These are phyloP conservation scores for Parazoanthus darwini DNA, from an alignment of 92 coral and sea anemone genomes.

Conservation along the genomic window DNA sequence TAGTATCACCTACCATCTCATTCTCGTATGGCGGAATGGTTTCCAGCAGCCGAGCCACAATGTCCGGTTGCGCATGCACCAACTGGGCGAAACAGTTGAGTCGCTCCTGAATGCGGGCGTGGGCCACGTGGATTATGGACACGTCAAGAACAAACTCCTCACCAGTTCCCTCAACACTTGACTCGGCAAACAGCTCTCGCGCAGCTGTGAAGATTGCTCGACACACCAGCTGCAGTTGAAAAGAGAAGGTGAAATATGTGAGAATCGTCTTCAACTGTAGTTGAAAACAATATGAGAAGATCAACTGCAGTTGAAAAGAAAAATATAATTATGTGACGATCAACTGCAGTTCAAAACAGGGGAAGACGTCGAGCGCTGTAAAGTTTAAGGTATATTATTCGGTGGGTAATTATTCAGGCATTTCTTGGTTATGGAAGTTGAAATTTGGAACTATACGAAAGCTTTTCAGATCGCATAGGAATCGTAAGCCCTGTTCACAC, in stretches of 20 bases:
- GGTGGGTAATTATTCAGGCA: background rate
- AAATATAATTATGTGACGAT: too few species aligned
- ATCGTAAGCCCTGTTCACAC: too few species aligned
- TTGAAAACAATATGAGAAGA: too few species aligned
- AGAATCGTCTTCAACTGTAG: too few species aligned
- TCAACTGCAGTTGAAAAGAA: background rate
- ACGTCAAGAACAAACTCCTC: constrained; percentile 53
- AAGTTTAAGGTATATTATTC: background rate
- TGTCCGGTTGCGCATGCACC: constrained; percentile 59
- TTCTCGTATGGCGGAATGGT: constrained; percentile 53
- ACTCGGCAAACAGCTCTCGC: constrained; percentile 51
- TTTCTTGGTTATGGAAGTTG: background rate
- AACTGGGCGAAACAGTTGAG: constrained; percentile 62
- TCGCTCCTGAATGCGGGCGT: constrained; percentile 61
- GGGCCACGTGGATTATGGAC: constrained; percentile 61
- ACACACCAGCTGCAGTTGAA: constrained; percentile 45
- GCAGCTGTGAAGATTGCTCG: constrained; percentile 61
- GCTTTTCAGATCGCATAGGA: too few species aligned
- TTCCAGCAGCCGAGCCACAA: constrained; percentile 49
- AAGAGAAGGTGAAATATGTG: background rate
- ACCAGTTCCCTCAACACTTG: constrained; percentile 17
- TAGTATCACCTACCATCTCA: constrained; percentile 66
- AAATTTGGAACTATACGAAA: too few species aligned
- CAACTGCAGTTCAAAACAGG: background rate
- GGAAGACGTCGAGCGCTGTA: background rate